Evolutionary conservation across 2,113 vertebrate genomes (phyloP).

Genomic region (Microtus richardsoni): DNA sequence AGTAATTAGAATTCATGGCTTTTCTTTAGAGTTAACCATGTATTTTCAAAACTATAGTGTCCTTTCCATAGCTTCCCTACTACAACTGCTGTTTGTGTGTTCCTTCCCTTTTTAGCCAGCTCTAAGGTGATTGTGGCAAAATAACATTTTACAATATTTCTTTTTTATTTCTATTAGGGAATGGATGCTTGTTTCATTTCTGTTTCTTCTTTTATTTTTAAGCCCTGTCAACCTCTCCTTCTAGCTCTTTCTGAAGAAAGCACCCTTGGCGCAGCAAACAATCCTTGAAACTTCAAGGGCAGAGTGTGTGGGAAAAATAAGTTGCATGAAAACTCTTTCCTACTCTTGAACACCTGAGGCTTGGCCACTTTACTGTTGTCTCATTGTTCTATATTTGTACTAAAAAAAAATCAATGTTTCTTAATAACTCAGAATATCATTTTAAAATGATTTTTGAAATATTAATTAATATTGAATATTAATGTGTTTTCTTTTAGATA

Average conservation of each 20-base stretch:
- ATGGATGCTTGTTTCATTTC: neutral
- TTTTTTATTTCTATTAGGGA: neutral
- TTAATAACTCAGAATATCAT: neutral
- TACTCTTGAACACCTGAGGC: neutral
- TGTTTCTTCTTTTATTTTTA: neutral
- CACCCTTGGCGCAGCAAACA: neutral
- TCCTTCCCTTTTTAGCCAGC: neutral
- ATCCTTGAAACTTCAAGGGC: conserved; percentile 33
- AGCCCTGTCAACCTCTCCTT: neutral
- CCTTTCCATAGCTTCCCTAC: neutral
- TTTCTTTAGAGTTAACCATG: neutral
- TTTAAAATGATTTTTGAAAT: conserved; percentile 11
- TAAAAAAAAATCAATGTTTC: neutral
- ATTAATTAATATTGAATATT: neutral
- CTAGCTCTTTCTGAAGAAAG: conserved; percentile 15
- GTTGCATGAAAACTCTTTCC: neutral
- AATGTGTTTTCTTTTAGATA: conserved; percentile 9
- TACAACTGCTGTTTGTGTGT: neutral
- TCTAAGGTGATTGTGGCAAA: neutral
- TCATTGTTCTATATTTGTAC: conserved; percentile 23
- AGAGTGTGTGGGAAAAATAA: neutral
- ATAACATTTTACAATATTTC: conserved; percentile 14
- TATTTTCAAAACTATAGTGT: neutral
- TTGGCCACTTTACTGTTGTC: neutral
- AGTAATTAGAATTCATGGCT: neutral